These are phyloP conservation scores for Enoplolaimus lenunculus DNA, from an alignment of 2,888 invertebrate genomes.

Conservation along the genomic window DNA sequence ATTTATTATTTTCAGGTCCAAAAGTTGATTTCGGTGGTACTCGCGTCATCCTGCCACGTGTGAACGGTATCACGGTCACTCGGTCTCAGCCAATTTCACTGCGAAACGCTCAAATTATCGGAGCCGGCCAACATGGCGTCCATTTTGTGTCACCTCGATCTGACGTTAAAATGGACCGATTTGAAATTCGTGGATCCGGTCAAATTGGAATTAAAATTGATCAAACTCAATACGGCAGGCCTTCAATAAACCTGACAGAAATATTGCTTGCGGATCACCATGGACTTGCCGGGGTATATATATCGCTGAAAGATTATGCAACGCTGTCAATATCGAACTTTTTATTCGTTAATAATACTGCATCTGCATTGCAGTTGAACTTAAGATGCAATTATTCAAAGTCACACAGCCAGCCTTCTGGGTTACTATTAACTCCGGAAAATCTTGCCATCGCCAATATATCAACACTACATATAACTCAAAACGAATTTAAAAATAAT, in stretches of 20 bases:
- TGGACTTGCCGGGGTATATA: conserved; percentile 11
- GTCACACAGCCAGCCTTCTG: background rate
- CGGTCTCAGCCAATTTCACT: background rate
- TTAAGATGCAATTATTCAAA: conserved; percentile 18
- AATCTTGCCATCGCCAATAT: too few relatives aligned
- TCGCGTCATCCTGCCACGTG: background rate
- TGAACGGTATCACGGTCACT: background rate
- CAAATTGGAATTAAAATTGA: background rate
- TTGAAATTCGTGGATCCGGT: conserved; percentile 6
- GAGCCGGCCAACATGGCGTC: conserved; percentile 5
- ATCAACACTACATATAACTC: background rate
- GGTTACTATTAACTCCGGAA: background rate
- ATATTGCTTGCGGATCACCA: background rate
- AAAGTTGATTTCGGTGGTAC: conserved; percentile 16
- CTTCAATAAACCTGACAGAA: background rate
- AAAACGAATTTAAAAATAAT: conserved; percentile 18
- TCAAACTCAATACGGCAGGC: background rate
- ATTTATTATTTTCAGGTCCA: background rate
- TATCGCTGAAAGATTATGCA: conserved; percentile 13
- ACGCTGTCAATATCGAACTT: background rate
- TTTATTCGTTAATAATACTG: conserved; percentile 17
- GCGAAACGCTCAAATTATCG: background rate
- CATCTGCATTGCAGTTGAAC: background rate
- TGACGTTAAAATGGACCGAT: background rate
- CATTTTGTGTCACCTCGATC: background rate